phyloP scores from a whole-genome alignment of 2,888 invertebrate genomes.

The Merodon equestris region DNA sequence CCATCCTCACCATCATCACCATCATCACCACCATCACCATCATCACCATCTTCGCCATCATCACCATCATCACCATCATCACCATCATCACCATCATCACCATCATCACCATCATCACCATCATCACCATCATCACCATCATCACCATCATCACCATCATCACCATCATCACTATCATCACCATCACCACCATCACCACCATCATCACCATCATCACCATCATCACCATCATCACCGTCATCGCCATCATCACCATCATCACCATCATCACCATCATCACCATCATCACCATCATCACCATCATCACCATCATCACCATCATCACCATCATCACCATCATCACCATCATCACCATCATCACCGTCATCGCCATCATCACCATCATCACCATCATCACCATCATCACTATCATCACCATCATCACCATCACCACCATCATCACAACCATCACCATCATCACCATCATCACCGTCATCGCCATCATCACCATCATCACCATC shows the following conservation, averaged over 20 bases:
- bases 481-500: background rate
- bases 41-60: too few relatives aligned
- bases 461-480: background rate
- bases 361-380: background rate
- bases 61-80: too few relatives aligned
- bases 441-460: too few relatives aligned
- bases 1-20: too few relatives aligned
- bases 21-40: too few relatives aligned
- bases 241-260: background rate
- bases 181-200: conserved; percentile 6
- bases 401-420: too few relatives aligned
- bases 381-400: background rate
- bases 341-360: background rate
- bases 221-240: background rate
- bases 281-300: background rate
- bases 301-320: background rate
- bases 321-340: background rate
- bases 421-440: too few relatives aligned
- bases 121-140: conserved; percentile 13
- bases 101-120: conserved; percentile 8
- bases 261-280: background rate
- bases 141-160: conserved; percentile 16
- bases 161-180: conserved; percentile 14
- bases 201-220: conserved; percentile 13
- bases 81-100: conserved; percentile 15